A percentile compares a stretch with the other conserved stretches of the same genome.
Conservation (phyloP, 2,797 vertebrate species). For the Percopsis omiscomaycus region DNA sequence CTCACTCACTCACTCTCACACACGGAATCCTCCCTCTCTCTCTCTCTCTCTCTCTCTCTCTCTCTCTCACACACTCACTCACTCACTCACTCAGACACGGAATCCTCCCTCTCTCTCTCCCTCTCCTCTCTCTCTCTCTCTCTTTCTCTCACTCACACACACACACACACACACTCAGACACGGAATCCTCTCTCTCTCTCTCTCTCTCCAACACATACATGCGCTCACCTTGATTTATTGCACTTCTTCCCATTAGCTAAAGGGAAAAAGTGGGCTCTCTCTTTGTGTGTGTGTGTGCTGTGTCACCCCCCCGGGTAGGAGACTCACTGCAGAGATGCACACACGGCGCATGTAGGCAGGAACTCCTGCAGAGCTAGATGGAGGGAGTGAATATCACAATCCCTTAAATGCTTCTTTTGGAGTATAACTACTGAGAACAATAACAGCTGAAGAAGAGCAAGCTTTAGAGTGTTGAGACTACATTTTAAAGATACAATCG, state of each 20-base stretch:
- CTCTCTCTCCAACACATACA: not conserved
- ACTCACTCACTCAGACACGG: not conserved
- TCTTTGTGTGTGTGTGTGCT: slow-evolving; percentile 16
- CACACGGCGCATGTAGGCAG: slow-evolving; percentile 56
- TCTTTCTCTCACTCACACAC: not conserved
- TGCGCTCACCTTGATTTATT: slow-evolving; percentile 56
- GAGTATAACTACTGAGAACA: slow-evolving; percentile 29
- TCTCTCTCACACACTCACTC: not conserved
- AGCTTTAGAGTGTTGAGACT: no score
- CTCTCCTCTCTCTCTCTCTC: not conserved
- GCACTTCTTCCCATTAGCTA: slow-evolving; percentile 35
- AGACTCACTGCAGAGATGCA: slow-evolving; percentile 69
- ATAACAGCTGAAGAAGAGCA: not conserved
- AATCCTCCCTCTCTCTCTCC: no score
- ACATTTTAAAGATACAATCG: no score
- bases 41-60: not conserved
- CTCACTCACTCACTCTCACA: not conserved
- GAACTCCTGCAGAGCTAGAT: slow-evolving; percentile 34
- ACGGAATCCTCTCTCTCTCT: not conserved
- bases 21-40: not conserved
- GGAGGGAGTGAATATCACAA: slow-evolving; percentile 26
- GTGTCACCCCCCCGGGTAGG: slow-evolving; percentile 49
- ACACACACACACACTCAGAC: not conserved
- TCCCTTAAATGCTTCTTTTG: not conserved
- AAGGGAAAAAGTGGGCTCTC: slow-evolving; percentile 35